Evolutionary conservation across 92 coral and sea anemone genomes (phyloP).

Genomic region (Zoanthus solanderi): DNA sequence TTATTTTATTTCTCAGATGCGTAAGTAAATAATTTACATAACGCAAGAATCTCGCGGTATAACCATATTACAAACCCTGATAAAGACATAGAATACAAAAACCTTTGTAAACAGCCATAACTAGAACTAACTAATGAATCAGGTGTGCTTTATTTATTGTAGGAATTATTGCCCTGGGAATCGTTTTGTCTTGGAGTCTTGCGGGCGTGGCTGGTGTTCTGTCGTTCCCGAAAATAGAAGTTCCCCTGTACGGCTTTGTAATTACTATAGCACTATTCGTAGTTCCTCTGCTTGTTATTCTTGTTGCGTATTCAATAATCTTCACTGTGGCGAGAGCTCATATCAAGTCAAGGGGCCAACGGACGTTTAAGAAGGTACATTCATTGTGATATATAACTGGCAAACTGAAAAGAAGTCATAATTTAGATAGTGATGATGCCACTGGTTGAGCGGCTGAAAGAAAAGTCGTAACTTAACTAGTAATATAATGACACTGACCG

Average conservation of each 20-base stretch:
- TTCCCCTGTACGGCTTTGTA: constrained; percentile 57
- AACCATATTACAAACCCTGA: no score
- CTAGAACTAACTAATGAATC: no score
- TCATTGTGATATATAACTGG: no score
- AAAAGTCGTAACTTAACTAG: no score
- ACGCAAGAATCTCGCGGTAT: no score
- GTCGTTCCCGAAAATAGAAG: constrained; percentile 6
- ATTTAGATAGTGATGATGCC: no score
- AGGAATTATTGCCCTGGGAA: constrained; percentile 39
- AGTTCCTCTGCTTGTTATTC: constrained; percentile 71
- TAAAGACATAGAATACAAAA: no score
- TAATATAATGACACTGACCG: not conserved
- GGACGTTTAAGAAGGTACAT: constrained; percentile 83
- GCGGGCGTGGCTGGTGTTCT: constrained; percentile 68
- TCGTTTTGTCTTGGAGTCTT: constrained; percentile 69
- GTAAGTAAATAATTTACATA: no score
- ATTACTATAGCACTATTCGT: constrained; percentile 65
- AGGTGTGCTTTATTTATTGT: not conserved
- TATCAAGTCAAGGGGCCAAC: constrained; percentile 80
- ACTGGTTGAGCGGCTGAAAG: not conserved
- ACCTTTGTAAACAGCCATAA: no score
- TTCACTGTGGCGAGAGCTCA: constrained; percentile 89
- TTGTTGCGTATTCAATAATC: constrained; percentile 73
- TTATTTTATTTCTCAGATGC: no score
- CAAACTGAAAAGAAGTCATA: no score